Evolutionary conservation across 1,140 invertebrate species (phyloP).

Genomic region (Anastrepha ludens): DNA sequence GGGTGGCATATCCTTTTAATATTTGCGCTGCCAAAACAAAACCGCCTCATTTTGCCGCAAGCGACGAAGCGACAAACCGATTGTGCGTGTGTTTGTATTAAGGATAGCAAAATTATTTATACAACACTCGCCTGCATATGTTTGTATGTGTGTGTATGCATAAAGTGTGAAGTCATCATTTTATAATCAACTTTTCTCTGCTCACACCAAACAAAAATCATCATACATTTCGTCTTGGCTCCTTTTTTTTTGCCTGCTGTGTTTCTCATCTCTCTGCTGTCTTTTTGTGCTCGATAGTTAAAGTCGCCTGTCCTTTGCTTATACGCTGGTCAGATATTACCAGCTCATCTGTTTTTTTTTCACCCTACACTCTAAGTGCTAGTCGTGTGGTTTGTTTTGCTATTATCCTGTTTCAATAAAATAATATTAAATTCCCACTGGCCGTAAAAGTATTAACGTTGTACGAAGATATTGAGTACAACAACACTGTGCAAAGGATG

Average conservation of each 20-base stretch:
- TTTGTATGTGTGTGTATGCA: neutral
- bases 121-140: neutral
- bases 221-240: neutral
- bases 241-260: neutral
- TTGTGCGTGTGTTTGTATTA: too few species aligned
- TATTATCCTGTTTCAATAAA: constrained; percentile 42
- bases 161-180: constrained; percentile 73
- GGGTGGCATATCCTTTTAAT: constrained; percentile 6
- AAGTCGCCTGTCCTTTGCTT: neutral
- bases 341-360: neutral
- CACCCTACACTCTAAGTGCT: neutral
- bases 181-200: constrained; percentile 71
- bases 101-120: constrained; percentile 36
- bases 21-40: constrained; percentile 35
- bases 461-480: neutral
- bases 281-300: neutral
- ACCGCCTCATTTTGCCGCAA: constrained; percentile 9
- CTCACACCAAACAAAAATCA: neutral
- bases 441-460: constrained; percentile 30
- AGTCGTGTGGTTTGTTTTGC: constrained; percentile 24
- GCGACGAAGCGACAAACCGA: neutral
- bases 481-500: neutral
- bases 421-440: constrained; percentile 43
- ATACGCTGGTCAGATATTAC: constrained; percentile 2
- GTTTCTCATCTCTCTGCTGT: neutral